phyloP scores from a whole-genome alignment of 30 jellyfish, hydroid and myxozoan genomes.

The Chironex yamaguchii region DNA sequence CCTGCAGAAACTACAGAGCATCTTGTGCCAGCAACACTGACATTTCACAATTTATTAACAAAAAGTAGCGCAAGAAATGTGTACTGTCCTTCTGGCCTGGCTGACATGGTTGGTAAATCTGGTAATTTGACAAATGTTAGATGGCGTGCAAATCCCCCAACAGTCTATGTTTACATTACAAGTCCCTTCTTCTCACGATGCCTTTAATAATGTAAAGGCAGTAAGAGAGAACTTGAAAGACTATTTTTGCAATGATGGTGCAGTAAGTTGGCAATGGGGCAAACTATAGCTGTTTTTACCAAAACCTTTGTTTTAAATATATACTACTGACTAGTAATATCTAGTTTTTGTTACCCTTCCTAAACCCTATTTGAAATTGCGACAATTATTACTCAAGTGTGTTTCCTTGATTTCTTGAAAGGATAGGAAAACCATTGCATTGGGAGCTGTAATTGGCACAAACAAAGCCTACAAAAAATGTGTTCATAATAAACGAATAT shows the following conservation, averaged over 20 bases:
- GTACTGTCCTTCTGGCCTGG: constrained; percentile 62
- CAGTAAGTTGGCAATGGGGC: constrained; percentile 88
- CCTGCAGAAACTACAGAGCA: constrained; percentile 10
- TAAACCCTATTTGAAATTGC: neutral
- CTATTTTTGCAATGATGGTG: constrained; percentile 75
- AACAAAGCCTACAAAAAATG: neutral
- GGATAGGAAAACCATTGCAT: neutral
- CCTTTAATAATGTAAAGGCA: constrained; percentile 39
- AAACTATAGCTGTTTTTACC: no score
- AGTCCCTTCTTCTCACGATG: constrained; percentile 29
- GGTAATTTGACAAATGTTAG: constrained; percentile 5
- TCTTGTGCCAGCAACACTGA: constrained; percentile 4
- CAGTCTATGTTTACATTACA: constrained; percentile 51
- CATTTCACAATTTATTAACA: constrained; percentile 32
- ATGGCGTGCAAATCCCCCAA: constrained; percentile 41
- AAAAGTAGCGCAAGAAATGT: constrained; percentile 21
- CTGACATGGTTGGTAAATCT: no score
- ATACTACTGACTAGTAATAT: neutral
- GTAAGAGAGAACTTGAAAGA: constrained; percentile 47
- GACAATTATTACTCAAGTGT: neutral
- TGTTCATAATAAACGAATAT: no score
- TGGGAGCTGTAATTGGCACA: constrained; percentile 1
- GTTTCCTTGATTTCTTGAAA: neutral
- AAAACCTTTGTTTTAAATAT: neutral
- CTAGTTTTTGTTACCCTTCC: neutral